phyloP scores from a whole-genome alignment of 2,113 vertebrate species.

The Albula glossodonta region DNA sequence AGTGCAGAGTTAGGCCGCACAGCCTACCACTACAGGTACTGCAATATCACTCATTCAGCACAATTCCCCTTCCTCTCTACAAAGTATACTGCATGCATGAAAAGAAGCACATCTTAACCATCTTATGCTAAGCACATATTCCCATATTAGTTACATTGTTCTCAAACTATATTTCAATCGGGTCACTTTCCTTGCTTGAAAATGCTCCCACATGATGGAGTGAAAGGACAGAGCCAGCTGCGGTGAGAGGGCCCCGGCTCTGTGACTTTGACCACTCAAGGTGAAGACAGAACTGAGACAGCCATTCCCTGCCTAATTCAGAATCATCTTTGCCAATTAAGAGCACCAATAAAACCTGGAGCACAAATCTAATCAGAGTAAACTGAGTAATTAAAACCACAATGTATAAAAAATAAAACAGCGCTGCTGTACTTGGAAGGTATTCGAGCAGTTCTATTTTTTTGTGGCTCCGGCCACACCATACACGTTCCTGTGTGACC shows the following conservation, averaged over 20 bases:
- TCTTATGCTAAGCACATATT: too few species aligned
- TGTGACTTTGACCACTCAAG: slow-evolving; percentile 63
- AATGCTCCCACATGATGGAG: neutral
- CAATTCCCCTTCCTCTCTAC: neutral
- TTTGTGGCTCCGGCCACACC: slow-evolving; percentile 37
- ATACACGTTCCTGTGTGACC: slow-evolving; percentile 62
- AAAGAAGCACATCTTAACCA: too few species aligned
- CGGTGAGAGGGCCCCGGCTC: slow-evolving; percentile 1
- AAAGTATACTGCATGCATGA: too few species aligned
- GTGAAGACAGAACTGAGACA: slow-evolving; percentile 60
- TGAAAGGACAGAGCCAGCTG: slow-evolving; percentile 15
- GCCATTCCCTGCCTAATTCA: slow-evolving; percentile 63
- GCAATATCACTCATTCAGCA: neutral
- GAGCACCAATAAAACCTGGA: slow-evolving; percentile 59
- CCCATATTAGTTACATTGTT: neutral
- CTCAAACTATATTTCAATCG: neutral
- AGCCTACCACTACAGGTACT: too few species aligned
- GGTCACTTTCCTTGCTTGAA: neutral
- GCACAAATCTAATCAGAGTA: slow-evolving; percentile 73
- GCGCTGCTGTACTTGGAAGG: slow-evolving; percentile 50
- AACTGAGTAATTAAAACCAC: slow-evolving; percentile 72
- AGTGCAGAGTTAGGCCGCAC: neutral
- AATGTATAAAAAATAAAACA: slow-evolving; percentile 54
- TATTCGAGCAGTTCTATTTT: slow-evolving; percentile 36
- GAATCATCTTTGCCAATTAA: slow-evolving; percentile 75